Base-by-base conservation (phyloP, 1,140 invertebrate species). In the Calosoma granatense region DNA sequence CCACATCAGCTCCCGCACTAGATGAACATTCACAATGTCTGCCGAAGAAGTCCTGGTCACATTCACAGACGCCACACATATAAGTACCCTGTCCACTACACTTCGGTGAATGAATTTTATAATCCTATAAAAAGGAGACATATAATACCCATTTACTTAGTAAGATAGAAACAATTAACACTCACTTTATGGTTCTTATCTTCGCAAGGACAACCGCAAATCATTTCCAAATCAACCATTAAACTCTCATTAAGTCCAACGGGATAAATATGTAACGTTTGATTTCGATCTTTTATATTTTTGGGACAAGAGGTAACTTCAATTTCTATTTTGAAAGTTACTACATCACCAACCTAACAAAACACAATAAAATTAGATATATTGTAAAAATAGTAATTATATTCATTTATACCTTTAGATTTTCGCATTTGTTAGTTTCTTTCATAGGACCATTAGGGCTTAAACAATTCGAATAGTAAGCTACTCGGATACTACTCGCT, bases 391-490 rank as follows among this genome's bases (percentile, higher is more conserved):
- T 21, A 22, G 22, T 22, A 59, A 30, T 55, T 39, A 52, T n/a
- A 53, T 22, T 55, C 39, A n/a, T 36, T 36, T 9, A 75, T 57
- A 75, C 73, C 22, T 80, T 75, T n/a, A 76, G 66, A 39, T 88
- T 90, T 58, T 90, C 86, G 69, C 94, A 97, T 73, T 88, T 90
- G 58, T 84, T 88, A 1, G 87, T 92, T 67, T 87, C 80, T 12
- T 81, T 72, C 56, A 65, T 58, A 6, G 77, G 67, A 4, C 75
- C 71, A 56, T 76, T 75, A 17, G 68, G 64, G 54, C 85, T 84
- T 51, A 92, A 73, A 68, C 96, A 98, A 39, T 83, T 86, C 0
- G 94, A 94, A 65, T 83, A 87, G 72, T 97, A 98, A 51, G 82
- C 85, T 12, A 98, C 81, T 69, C 88, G 87, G 0, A 98, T 77